phyloP scores from a whole-genome alignment of 1,140 invertebrate genomes.

The Lycorma delicatula region DNA sequence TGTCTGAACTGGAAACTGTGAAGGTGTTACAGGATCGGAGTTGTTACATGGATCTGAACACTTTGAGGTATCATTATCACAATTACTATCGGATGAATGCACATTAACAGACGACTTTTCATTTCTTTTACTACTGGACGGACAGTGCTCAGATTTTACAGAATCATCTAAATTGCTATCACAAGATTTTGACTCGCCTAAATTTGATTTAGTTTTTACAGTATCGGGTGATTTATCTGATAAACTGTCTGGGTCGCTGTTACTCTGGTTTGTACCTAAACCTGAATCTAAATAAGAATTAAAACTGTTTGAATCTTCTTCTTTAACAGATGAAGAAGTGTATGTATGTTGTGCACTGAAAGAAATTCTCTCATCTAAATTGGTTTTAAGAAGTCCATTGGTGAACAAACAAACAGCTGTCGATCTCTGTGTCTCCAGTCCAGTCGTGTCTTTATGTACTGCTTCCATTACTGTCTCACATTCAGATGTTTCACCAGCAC shows the following conservation, averaged over 20 bases:
- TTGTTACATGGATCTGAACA: too few relatives aligned
- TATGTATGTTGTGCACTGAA: too few relatives aligned
- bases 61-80: too few relatives aligned
- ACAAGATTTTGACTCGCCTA: too few relatives aligned
- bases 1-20: too few relatives aligned
- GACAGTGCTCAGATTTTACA: too few relatives aligned
- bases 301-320: not conserved
- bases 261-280: not conserved
- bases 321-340: not conserved
- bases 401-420: not conserved
- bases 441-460: not conserved
- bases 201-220: too few relatives aligned
- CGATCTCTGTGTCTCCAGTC: not conserved
- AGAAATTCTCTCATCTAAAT: not conserved
- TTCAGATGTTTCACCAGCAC: constrained; percentile 23
- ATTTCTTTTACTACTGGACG: too few relatives aligned
- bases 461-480: constrained; percentile 24
- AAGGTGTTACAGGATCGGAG: too few relatives aligned
- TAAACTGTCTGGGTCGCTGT: constrained; percentile 17
- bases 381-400: not conserved
- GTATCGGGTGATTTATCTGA: constrained; percentile 21
- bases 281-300: not conserved
- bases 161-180: too few relatives aligned
- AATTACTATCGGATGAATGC: too few relatives aligned
- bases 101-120: too few relatives aligned